Evolutionary conservation across 2,888 invertebrate species (phyloP).

Genomic region (Serrognathus titanus): DNA sequence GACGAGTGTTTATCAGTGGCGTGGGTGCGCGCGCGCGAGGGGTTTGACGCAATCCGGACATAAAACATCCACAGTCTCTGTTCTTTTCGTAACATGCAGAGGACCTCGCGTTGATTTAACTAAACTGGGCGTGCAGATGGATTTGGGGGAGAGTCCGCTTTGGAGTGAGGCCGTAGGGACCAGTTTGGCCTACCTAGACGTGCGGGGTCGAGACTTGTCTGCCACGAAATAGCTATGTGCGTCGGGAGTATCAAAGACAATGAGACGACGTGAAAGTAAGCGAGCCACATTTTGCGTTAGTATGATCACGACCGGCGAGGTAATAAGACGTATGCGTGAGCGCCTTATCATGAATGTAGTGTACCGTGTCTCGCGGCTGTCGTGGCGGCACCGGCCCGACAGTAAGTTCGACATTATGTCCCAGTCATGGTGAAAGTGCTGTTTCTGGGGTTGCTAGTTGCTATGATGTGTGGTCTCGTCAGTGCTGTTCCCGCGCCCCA

Average conservation of each 20-base stretch:
- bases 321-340: constrained; percentile 38
- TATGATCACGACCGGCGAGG: constrained; percentile 53
- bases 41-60: no score
- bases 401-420: constrained; percentile 43
- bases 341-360: constrained; percentile 38
- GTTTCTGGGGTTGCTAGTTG: constrained; percentile 49
- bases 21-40: no score
- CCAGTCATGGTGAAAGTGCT: constrained; percentile 52
- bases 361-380: constrained; percentile 45
- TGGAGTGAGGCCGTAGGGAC: not conserved
- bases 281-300: constrained; percentile 37
- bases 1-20: no score
- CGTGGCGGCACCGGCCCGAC: constrained; percentile 49
- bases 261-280: constrained; percentile 15
- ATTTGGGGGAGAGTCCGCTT: no score
- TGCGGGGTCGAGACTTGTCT: constrained; percentile 12
- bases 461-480: constrained; percentile 47
- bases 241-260: constrained; percentile 17
- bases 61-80: no score
- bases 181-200: constrained; percentile 13
- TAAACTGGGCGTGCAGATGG: no score
- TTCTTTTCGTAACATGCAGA: no score
- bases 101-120: no score
- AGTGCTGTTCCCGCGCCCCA: constrained; percentile 42
- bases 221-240: constrained; percentile 14